Evolutionary conservation across 1,140 invertebrate species (phyloP).

Genomic region (Trichogramma pretiosum): DNA sequence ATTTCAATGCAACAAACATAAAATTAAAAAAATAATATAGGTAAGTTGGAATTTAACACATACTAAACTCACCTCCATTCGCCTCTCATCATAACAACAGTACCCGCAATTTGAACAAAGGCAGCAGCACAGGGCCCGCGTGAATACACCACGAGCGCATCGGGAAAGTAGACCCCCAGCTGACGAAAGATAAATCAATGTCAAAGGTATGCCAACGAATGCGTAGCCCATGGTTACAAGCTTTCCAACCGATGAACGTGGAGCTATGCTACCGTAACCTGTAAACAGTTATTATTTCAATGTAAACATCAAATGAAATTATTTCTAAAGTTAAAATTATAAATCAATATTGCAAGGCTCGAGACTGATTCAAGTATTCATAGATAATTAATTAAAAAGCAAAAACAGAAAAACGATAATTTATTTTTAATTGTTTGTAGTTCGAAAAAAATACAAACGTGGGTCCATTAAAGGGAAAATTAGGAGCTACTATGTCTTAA

Average conservation of each 20-base stretch:
- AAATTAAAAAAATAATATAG: no score
- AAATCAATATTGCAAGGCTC: no score
- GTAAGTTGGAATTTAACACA: conserved; percentile 18
- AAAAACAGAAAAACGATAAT: no score
- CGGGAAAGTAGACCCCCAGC: conserved; percentile 74
- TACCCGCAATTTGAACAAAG: conserved; percentile 77
- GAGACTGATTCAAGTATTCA: no score
- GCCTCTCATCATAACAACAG: conserved; percentile 73
- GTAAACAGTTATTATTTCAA: no score
- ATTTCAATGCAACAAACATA: conserved; percentile 12
- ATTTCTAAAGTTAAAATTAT: no score
- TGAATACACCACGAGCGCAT: conserved; percentile 80
- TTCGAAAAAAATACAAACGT: no score
- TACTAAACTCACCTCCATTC: conserved; percentile 54
- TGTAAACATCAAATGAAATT: no score
- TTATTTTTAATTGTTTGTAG: no score
- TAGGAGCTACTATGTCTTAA: no score
- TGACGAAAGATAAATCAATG: conserved; percentile 77
- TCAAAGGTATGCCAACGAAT: conserved; percentile 81
- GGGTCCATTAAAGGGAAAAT: no score
- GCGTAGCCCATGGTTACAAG: conserved; percentile 83
- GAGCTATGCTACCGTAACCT: conserved; percentile 85
- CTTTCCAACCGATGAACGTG: conserved; percentile 70
- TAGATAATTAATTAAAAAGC: no score
- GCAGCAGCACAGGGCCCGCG: conserved; percentile 71